These are phyloP conservation scores for Eupithecia centaureata DNA, from an alignment of 2,888 invertebrate genomes.

Conservation along the genomic window DNA sequence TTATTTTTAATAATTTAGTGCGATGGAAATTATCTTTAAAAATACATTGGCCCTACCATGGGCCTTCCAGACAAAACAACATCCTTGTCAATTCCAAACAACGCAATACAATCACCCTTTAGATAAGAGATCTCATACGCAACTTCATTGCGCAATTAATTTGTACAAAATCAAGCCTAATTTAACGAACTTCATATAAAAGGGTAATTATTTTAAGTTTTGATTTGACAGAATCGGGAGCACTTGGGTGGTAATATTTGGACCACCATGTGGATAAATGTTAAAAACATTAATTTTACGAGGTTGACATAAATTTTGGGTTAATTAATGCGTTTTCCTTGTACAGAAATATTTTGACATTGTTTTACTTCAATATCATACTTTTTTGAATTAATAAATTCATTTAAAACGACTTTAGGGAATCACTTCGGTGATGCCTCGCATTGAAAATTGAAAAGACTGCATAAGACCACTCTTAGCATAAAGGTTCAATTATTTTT, in stretches of 20 bases:
- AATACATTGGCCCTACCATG: background rate
- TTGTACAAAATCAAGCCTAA: background rate
- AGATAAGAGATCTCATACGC: conserved; percentile 40
- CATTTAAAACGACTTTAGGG: background rate
- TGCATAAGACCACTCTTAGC: background rate
- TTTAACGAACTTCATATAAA: conserved; percentile 19
- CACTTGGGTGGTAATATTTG: conserved; percentile 28
- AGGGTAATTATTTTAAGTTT: conserved; percentile 2
- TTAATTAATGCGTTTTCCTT: conserved; percentile 36
- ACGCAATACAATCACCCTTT: conserved; percentile 21
- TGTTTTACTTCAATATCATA: conserved; percentile 10
- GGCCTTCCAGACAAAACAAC: conserved; percentile 3
- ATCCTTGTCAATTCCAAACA: conserved; percentile 1
- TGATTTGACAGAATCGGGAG: conserved; percentile 13
- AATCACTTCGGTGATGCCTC: background rate
- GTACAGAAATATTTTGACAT: conserved; percentile 14
- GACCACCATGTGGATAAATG: conserved; percentile 27
- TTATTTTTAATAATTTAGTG: too few relatives aligned
- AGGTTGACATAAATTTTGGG: conserved; percentile 25
- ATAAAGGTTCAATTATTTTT: background rate
- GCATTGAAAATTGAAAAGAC: too few relatives aligned
- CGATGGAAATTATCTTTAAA: too few relatives aligned
- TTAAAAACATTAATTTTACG: conserved; percentile 29
- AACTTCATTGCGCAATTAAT: conserved; percentile 43
- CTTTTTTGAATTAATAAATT: background rate